Evolutionary conservation across 35 echinoderm and acorn worm genomes (phyloP).

Genomic region (Chiridota heheva): DNA sequence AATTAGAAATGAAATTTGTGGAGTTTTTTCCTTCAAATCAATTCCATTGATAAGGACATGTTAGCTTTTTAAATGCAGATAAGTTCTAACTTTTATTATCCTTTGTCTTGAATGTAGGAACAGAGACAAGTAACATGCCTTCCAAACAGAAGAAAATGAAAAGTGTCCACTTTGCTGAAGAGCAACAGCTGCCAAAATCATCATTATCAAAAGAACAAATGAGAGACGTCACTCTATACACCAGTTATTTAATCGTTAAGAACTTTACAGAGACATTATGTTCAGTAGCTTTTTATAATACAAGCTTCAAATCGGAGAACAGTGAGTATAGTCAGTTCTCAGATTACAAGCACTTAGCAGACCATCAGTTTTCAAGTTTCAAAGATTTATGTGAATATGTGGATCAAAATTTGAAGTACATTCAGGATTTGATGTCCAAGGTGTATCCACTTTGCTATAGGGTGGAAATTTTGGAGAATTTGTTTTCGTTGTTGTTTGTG

Average conservation of each 20-base stretch:
- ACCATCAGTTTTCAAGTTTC: too few species aligned
- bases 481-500: slow-evolving; percentile 91
- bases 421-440: slow-evolving; percentile 45
- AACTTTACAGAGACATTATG: slow-evolving; percentile 32
- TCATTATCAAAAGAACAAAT: slow-evolving; percentile 56
- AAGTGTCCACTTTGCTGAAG: slow-evolving; percentile 65
- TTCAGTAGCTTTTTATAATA: background rate
- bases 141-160: slow-evolving; percentile 33
- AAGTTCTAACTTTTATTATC: too few species aligned
- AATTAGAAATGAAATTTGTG: too few species aligned
- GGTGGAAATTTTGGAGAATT: slow-evolving; percentile 88
- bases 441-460: slow-evolving; percentile 81
- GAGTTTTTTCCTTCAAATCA: too few species aligned
- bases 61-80: too few species aligned
- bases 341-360: too few species aligned
- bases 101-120: too few species aligned
- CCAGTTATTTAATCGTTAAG: slow-evolving; percentile 63
- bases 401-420: slow-evolving; percentile 22
- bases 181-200: slow-evolving; percentile 42
- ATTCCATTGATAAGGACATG: too few species aligned
- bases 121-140: background rate
- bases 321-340: too few species aligned
- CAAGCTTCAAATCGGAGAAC: too few species aligned
- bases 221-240: slow-evolving; percentile 76
- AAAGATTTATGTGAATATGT: background rate